phyloP scores from a whole-genome alignment of 2,113 vertebrate genomes.

The Microtus pennsylvanicus region DNA sequence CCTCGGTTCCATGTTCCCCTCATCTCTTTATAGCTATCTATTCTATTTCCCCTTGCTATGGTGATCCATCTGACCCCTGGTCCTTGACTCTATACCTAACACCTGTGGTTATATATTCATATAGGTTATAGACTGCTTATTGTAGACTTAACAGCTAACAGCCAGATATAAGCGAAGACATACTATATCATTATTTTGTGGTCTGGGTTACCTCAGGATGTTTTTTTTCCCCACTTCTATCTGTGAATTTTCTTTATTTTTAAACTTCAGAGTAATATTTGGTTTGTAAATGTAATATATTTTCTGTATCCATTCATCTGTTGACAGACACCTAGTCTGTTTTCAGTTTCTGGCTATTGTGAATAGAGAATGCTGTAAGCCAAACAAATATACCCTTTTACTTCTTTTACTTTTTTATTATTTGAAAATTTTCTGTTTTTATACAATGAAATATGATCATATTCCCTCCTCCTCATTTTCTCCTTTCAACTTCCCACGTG shows the following conservation, averaged over 20 bases:
- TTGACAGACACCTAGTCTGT: not conserved
- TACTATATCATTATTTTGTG: not conserved
- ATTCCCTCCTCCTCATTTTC: not conserved
- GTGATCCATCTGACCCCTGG: no score
- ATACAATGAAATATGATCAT: not conserved
- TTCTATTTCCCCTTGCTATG: not conserved
- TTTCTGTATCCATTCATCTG: not conserved
- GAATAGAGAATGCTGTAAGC: not conserved
- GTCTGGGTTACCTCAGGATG: not conserved
- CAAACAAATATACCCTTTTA: not conserved
- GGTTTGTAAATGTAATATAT: not conserved
- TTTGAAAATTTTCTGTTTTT: not conserved
- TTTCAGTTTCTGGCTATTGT: not conserved
- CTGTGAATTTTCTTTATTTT: not conserved
- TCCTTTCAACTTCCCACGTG: not conserved
- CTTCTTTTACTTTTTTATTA: not conserved
- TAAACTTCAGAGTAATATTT: not conserved
- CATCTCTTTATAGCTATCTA: not conserved
- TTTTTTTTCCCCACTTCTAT: not conserved
- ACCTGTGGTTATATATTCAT: not conserved
- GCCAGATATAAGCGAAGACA: not conserved
- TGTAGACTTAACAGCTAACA: not conserved
- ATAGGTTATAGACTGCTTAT: not conserved
- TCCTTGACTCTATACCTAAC: not conserved
- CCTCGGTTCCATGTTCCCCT: fast-evolving